Evolutionary conservation across 2,888 invertebrate genomes (phyloP).

Genomic region (Epinotia demarniana): DNA sequence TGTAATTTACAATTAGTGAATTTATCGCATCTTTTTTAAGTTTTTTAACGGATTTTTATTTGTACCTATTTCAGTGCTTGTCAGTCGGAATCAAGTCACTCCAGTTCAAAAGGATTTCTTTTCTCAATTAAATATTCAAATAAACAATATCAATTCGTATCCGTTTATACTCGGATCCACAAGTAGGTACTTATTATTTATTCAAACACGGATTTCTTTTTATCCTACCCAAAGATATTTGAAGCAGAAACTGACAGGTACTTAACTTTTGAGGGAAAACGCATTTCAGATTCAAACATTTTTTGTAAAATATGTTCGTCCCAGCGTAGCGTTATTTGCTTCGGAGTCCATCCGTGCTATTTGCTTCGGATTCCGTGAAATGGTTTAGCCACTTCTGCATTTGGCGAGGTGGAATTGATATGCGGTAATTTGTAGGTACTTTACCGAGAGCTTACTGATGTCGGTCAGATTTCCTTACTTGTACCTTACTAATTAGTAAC

Average conservation of each 20-base stretch:
- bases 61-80: background rate
- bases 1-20: too few species aligned
- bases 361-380: too few species aligned
- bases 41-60: too few species aligned
- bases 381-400: too few species aligned
- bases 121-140: slow-evolving; percentile 1
- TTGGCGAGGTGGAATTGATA: too few species aligned
- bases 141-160: background rate
- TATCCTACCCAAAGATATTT: background rate
- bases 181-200: background rate
- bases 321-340: background rate
- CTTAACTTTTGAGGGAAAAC: background rate
- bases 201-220: slow-evolving; percentile 1
- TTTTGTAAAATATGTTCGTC: background rate
- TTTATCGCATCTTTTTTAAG: too few species aligned
- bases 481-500: too few species aligned
- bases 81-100: slow-evolving; percentile 11
- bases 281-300: background rate
- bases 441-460: too few species aligned
- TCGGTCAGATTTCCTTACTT: too few species aligned
- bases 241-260: background rate
- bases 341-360: too few species aligned
- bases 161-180: background rate
- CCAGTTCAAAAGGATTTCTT: background rate
- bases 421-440: too few species aligned